A percentile compares a stretch with the other conserved stretches of the same genome.
phyloP scores from a whole-genome alignment of 2,888 invertebrate species.

The Tetropium fuscum region DNA sequence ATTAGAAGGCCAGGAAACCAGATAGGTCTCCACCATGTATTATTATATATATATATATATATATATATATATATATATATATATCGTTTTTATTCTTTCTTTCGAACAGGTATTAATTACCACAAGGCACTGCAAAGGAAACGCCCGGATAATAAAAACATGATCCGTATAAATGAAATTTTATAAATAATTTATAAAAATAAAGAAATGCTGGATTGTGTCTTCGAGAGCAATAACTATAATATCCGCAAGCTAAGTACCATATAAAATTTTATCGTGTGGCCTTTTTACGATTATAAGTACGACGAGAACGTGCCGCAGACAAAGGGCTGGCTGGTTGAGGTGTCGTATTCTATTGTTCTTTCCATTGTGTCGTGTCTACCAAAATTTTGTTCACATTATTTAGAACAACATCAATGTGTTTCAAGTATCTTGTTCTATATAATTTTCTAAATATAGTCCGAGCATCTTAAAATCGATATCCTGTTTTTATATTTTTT shows the following conservation, averaged over 20 bases:
- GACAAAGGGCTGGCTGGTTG: slow-evolving; percentile 7
- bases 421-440: too few species aligned
- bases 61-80: too few species aligned
- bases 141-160: slow-evolving; percentile 1
- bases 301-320: slow-evolving; percentile 22
- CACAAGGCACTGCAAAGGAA: neutral
- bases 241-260: neutral
- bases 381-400: too few species aligned
- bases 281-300: slow-evolving; percentile 14
- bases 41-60: neutral
- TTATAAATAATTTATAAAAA: slow-evolving; percentile 32
- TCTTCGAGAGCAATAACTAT: slow-evolving; percentile 2
- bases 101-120: neutral
- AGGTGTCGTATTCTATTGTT: too few species aligned
- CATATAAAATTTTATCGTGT: slow-evolving; percentile 29
- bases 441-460: too few species aligned
- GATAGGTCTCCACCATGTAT: neutral
- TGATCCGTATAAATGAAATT: slow-evolving; percentile 23
- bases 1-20: neutral
- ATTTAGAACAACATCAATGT: too few species aligned
- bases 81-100: neutral
- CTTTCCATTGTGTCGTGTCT: too few species aligned
- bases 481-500: too few species aligned
- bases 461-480: too few species aligned
- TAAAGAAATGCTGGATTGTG: neutral